Base-by-base conservation (phyloP, 2,797 vertebrate genomes). In the Alectoris magna region DNA sequence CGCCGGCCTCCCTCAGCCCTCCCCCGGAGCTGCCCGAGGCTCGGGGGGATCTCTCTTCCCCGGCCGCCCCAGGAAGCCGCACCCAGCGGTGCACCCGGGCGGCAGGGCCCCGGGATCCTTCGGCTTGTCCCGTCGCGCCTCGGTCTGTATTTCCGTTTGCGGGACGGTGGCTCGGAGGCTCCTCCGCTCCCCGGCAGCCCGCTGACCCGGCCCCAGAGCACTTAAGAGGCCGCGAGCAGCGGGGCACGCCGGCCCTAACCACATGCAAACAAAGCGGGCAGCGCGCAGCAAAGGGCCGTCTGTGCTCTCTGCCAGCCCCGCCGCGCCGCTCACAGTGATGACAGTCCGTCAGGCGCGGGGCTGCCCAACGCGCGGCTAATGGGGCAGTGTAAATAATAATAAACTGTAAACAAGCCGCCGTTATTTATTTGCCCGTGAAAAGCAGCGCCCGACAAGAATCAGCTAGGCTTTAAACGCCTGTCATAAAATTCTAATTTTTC, bases 401-500 rank as follows among this genome's bases (percentile, higher is more conserved):
- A 96, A 96, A 96, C 83, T 77, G 82, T 93, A 97, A 97, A 96
- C 94, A 96, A 74, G 27, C 15, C 83, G 14, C 22, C 69, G 59
- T 95, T 96, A 74, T 95, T 96, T 93, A 93, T 93, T 96, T 79
- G 80, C 79, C 91, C 87, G 3, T 81, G 93, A 93, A 86, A 96
- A 38, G 12, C 86, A 55, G 73, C 39, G 76, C 58, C 82, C 79
- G 9, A 34, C 56, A 71, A 89, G 87, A 86, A 93, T 81, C 48
- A 48, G 60, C 85, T 92, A 84, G 89, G 70, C 59, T 91, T 88
- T 95, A 92, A 90, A 87, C 62, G 59, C 72, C 87, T 83, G 86
- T 92, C 91, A 95, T 94, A 90, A 88, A 84, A 81, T 69, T 91
- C 93, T 97, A 97, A 97, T 96, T 95, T 97, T 96, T 97, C 88